Evolutionary conservation across 2,797 vertebrate genomes (phyloP).

Genomic region (Emydoidea blandingii): DNA sequence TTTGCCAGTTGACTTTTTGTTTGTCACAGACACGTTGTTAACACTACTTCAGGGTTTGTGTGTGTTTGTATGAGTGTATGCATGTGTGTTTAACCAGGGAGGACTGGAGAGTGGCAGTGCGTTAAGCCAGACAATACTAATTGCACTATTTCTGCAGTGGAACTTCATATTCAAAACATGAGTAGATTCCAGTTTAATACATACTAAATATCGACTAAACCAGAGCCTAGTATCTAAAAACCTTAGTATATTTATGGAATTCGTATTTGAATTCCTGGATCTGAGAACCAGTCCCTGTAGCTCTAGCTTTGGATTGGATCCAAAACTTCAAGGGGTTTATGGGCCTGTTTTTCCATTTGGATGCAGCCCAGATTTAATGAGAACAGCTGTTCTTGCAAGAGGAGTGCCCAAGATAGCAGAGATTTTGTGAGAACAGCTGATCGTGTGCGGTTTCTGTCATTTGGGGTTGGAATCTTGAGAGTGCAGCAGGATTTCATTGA

Average conservation of each 20-base stretch:
- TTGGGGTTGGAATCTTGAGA: neutral
- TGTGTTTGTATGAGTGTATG: neutral
- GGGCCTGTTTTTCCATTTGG: neutral
- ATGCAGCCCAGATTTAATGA: neutral
- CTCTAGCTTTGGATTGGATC: neutral
- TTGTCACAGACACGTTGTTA: neutral
- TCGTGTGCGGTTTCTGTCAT: neutral
- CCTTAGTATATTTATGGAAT: neutral
- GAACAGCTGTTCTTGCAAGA: neutral
- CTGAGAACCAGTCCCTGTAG: neutral
- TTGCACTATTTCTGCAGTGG: neutral
- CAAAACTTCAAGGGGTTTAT: neutral
- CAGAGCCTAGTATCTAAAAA: neutral
- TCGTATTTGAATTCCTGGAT: neutral
- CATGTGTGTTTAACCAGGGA: neutral
- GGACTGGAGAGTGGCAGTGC: neutral
- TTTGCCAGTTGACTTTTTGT: neutral
- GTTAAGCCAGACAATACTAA: slow-evolving; percentile 11
- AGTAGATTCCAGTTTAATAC: neutral
- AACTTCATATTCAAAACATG: slow-evolving; percentile 10
- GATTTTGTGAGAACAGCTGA: neutral
- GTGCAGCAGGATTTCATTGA: neutral
- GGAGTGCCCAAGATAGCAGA: neutral
- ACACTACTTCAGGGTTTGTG: neutral
- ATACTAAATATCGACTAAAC: neutral